Conservation (phyloP, 2,888 invertebrate genomes). For the Hartigia nigra region DNA sequence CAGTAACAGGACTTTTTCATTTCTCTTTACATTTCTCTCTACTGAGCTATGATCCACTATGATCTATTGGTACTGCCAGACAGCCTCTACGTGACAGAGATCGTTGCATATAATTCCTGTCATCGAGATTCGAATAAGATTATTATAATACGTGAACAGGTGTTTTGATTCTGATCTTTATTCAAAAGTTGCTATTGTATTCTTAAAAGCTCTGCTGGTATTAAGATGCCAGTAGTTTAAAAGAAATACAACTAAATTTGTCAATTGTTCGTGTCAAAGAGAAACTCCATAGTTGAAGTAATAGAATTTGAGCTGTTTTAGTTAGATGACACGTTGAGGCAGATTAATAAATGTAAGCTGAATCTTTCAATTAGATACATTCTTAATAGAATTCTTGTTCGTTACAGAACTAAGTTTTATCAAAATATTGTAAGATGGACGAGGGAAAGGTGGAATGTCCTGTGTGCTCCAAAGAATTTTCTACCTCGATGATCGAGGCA, state of each 20-base stretch:
- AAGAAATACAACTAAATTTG: not conserved
- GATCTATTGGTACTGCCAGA: not conserved
- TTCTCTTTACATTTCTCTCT: not conserved
- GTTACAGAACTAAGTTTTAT: slow-evolving; percentile 17
- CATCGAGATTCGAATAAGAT: not conserved
- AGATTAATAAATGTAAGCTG: not conserved
- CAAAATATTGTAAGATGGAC: slow-evolving; percentile 30
- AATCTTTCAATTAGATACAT: not conserved
- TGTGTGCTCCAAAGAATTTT: slow-evolving; percentile 72
- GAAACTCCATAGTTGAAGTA: not conserved
- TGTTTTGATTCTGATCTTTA: not conserved
- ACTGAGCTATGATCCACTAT: not conserved
- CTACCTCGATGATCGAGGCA: slow-evolving; percentile 69
- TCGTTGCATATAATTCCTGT: not conserved
- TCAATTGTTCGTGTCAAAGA: not conserved
- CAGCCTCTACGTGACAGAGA: not conserved
- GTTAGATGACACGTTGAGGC: not conserved
- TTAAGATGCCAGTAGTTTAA: too few relatives aligned
- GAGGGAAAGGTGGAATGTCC: slow-evolving; percentile 69
- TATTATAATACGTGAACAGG: not conserved
- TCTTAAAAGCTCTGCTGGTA: not conserved
- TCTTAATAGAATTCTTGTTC: not conserved
- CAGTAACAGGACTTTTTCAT: not conserved
- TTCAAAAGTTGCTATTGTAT: not conserved
- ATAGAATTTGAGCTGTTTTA: not conserved